Evolutionary conservation across 1,140 invertebrate species (phyloP).

Genomic region (Tetragonula clypearis): DNA sequence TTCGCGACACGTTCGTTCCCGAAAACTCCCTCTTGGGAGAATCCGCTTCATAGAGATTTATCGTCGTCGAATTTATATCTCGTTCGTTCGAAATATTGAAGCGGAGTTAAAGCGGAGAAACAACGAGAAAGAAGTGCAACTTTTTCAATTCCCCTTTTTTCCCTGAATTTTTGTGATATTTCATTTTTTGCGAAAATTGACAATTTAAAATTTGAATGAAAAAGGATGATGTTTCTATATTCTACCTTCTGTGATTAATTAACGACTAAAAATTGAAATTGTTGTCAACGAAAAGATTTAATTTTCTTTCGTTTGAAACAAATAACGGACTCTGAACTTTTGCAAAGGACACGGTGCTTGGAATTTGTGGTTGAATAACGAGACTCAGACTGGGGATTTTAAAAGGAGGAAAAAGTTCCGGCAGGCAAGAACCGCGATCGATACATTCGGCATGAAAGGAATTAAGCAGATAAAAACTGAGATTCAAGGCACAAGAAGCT

Average conservation of each 20-base stretch:
- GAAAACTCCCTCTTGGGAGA: conserved; percentile 67
- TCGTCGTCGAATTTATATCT: conserved; percentile 6
- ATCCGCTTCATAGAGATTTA: conserved; percentile 22
- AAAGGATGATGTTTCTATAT: too few species aligned
- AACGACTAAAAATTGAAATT: too few species aligned
- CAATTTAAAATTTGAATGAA: too few species aligned
- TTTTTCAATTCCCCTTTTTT: neutral
- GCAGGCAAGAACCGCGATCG: neutral
- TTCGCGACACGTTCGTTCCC: conserved; percentile 59
- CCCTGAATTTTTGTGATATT: neutral
- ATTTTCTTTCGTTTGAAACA: too few species aligned
- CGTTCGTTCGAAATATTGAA: conserved; percentile 4
- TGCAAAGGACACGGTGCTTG: neutral
- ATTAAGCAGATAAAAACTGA: neutral
- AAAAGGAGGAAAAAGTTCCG: neutral
- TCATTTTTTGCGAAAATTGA: too few species aligned
- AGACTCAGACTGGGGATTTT: neutral
- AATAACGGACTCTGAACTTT: too few species aligned
- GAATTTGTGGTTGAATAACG: conserved; percentile 1
- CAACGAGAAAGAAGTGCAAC: neutral
- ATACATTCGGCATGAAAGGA: neutral
- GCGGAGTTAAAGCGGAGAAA: neutral
- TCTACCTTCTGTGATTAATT: too few species aligned
- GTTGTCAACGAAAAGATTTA: too few species aligned
- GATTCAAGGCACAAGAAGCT: neutral